Evolutionary conservation across 1,140 invertebrate genomes (phyloP), one percentile per base, ranked within the genome.

Genomic region (Lerema accius): DNA sequence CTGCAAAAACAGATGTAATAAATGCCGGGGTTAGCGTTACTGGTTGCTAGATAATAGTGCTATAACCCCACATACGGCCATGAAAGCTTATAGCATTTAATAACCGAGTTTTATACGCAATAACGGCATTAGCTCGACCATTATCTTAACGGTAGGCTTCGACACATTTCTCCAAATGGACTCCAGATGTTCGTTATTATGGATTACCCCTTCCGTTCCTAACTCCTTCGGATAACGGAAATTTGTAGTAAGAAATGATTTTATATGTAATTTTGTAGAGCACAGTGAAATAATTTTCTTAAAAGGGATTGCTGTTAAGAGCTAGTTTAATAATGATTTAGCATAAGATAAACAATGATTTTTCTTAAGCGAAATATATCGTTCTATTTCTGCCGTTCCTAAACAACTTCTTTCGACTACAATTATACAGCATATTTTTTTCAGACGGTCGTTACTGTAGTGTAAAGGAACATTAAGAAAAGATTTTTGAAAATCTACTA

Each of bases 101-200:
- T 76, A 76, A 63, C 70, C 48, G 26, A 65, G 61, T 76, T 73
- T 73, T 76, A 76, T 76, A 59, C 19, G 65, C 70, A 50, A 70
- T 73, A 70, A 64, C 64, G 43, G 50, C 55, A 42, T 65, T 72
- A 73, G 69, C 58, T 45, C 45, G 50, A 32, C 35, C 39, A 53
- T 67, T 66, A 43, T 39, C 40, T 63, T 53, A 53, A 46, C 15
- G 66, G 37, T 19, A 16, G 48, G 42, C 62, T 67, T 72, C 61
- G 63, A 69, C 63, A 60, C 66, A 68, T 63, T 67, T 63, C 55
- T 46, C 43, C 5, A 35, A 59, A 65, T 43, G 39, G 58, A 32
- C n/a, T 45, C 16, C 67, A 69, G 67, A 69, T 69, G 67, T 48
- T 26, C 23, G 53, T 32, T 56, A 56, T 28, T 56, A 23, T 35